These are phyloP conservation scores for Noctua janthina DNA, from an alignment of 2,888 invertebrate genomes.

Conservation along the genomic window DNA sequence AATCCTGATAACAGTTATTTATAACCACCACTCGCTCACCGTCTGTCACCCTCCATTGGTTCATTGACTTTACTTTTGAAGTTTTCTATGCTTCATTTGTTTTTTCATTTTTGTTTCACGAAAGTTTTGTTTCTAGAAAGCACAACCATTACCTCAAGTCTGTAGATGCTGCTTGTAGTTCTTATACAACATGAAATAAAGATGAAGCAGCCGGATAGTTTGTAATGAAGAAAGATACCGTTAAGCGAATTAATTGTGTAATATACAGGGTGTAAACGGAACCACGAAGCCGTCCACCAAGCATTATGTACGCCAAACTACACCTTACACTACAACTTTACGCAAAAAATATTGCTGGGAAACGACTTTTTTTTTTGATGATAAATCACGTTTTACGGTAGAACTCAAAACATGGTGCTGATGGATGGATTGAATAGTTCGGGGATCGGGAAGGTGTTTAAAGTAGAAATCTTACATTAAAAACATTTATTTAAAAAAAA, in stretches of 20 bases:
- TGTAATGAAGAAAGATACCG: conserved; percentile 27
- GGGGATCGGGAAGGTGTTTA: too few species aligned
- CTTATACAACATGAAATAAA: conserved; percentile 5
- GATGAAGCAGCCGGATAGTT: conserved; percentile 9
- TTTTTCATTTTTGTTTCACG: conserved; percentile 30
- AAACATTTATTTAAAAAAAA: too few species aligned
- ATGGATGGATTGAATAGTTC: too few species aligned
- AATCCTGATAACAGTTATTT: conserved; percentile 85
- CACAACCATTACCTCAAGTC: not conserved
- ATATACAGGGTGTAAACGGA: not conserved
- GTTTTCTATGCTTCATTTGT: conserved; percentile 64
- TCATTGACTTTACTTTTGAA: conserved; percentile 61
- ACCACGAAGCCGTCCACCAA: too few species aligned
- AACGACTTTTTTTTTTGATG: too few species aligned
- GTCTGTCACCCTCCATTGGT: conserved; percentile 70
- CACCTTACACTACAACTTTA: too few species aligned
- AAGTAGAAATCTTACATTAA: too few species aligned
- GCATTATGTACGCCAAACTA: too few species aligned
- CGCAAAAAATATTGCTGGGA: too few species aligned
- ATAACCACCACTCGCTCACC: conserved; percentile 77
- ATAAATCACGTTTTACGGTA: too few species aligned
- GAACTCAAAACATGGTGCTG: too few species aligned
- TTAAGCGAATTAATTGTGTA: conserved; percentile 40
- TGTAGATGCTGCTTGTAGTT: not conserved
- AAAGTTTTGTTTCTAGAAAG: not conserved